These are phyloP conservation scores for Strigamia maritima DNA, from an alignment of 2,888 invertebrate genomes.

Conservation along the genomic window DNA sequence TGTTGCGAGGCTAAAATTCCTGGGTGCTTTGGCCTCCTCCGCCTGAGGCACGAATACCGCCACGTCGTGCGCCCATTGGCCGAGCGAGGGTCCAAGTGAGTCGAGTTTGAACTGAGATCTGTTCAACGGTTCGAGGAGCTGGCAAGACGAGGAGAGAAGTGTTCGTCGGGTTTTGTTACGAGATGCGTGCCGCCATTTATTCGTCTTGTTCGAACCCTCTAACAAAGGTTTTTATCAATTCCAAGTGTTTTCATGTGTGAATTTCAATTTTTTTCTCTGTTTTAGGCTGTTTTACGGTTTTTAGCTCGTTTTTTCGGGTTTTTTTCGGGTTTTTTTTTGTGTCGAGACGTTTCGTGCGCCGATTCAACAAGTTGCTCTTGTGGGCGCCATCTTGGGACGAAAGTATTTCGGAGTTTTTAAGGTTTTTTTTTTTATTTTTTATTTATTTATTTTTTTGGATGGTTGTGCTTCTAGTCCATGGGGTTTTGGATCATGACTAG, in stretches of 20 bases:
- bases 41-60: slow-evolving; percentile 35
- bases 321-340: background rate
- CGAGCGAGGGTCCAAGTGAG: background rate
- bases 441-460: slow-evolving; percentile 39
- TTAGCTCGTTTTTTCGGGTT: background rate
- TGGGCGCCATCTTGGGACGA: slow-evolving; percentile 15
- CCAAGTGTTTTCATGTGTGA: background rate
- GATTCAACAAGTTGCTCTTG: slow-evolving; percentile 34
- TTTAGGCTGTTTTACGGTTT: background rate
- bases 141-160: background rate
- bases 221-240: background rate
- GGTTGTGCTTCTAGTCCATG: slow-evolving; percentile 43
- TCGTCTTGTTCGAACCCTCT: background rate
- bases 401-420: background rate
- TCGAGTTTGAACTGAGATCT: slow-evolving; percentile 23
- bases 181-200: slow-evolving; percentile 1
- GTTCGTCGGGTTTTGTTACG: background rate
- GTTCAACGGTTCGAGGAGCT: slow-evolving; percentile 2
- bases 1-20: slow-evolving; percentile 30
- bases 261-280: background rate
- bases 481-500: slow-evolving; percentile 42
- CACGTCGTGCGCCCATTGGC: background rate
- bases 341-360: background rate
- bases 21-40: slow-evolving; percentile 3
- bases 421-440: too few species aligned